Evolutionary conservation across 1,140 invertebrate genomes (phyloP).

Genomic region (Schlechtendalia chinensis): DNA sequence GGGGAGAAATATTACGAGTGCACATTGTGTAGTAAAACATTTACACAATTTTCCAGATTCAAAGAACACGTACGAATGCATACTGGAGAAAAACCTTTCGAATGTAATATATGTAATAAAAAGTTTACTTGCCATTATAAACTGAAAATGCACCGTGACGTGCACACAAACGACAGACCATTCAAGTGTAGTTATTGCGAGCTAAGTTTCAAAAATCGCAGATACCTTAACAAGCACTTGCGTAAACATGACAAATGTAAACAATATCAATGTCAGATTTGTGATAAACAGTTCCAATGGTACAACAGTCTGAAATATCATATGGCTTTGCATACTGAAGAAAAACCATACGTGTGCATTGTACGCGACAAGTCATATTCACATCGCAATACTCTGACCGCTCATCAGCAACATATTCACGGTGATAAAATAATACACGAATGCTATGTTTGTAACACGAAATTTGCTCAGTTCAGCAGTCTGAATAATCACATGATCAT

Average conservation of each 20-base stretch:
- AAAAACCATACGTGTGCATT: constrained; percentile 68
- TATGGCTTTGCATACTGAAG: constrained; percentile 72
- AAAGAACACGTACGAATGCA: constrained; percentile 62
- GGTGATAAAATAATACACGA: constrained; percentile 66
- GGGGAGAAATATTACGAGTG: constrained; percentile 96
- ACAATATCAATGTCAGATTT: constrained; percentile 71
- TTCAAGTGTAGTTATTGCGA: constrained; percentile 63
- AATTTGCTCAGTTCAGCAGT: constrained; percentile 15
- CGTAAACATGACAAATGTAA: constrained; percentile 73
- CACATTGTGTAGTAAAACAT: constrained; percentile 90
- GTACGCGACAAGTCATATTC: constrained; percentile 55
- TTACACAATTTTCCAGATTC: constrained; percentile 90
- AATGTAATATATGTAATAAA: constrained; percentile 79
- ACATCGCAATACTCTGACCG: constrained; percentile 65
- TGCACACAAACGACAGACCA: constrained; percentile 42
- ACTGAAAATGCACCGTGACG: constrained; percentile 40
- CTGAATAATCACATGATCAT: constrained; percentile 20
- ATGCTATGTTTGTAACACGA: constrained; percentile 46
- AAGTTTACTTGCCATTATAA: constrained; percentile 66
- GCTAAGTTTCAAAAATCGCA: constrained; percentile 87
- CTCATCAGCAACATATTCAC: constrained; percentile 74
- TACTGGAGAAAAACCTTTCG: constrained; percentile 78
- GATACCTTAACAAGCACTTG: constrained; percentile 82
- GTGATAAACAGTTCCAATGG: constrained; percentile 85
- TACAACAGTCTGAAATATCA: constrained; percentile 88